Base-by-base conservation (phyloP, 2,113 vertebrate genomes). In the Nanorana parkeri region DNA sequence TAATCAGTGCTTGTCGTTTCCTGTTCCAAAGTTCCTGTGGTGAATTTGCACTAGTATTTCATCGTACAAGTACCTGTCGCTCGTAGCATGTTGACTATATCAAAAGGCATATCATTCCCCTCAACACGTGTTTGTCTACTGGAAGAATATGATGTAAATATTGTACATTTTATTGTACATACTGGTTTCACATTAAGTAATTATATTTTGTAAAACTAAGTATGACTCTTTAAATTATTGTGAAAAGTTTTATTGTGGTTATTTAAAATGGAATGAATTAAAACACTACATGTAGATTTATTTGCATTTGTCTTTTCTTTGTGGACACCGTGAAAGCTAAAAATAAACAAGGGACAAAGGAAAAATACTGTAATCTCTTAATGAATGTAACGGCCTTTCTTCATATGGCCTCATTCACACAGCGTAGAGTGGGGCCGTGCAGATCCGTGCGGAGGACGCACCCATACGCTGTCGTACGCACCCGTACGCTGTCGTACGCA, bases 131-230 rank as follows among this genome's bases (percentile, higher is more conserved):
- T 90, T 77, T 86, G 87, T 93, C 26, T 0, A 86, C 84, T 87
- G 87, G 91, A 86, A 89, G 86, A 87, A 86, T 75, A 82, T 89
- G 21, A 0, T 94, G 93, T 93, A 93, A 78, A 94, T 93, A 94
- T 28, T 95, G 93, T 94, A 94, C 75, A 94, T 90, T 90, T 69
- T 87, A 85, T 85, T 94, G 92, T 94, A 95, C 92, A 95, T 94
- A 94, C 78, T 86, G 85, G 91, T 94, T 95, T 94, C 93, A 91
- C 92, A 94, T 91, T 91, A 94, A 95, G 93, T 93, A 94, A 94
- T 92, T 94, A 91, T 95, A 94, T 94, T 94, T 95, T 95, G 93
- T 94, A 95, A 95, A 94, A 93, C 91, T 92, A 87, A 93, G 93
- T 92, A 94, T 94, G 92, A 87, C 91, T 92, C 93, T 93, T 95